These are phyloP conservation scores for Drosophila varians DNA, from an alignment of 1,140 invertebrate genomes.

Conservation along the genomic window DNA sequence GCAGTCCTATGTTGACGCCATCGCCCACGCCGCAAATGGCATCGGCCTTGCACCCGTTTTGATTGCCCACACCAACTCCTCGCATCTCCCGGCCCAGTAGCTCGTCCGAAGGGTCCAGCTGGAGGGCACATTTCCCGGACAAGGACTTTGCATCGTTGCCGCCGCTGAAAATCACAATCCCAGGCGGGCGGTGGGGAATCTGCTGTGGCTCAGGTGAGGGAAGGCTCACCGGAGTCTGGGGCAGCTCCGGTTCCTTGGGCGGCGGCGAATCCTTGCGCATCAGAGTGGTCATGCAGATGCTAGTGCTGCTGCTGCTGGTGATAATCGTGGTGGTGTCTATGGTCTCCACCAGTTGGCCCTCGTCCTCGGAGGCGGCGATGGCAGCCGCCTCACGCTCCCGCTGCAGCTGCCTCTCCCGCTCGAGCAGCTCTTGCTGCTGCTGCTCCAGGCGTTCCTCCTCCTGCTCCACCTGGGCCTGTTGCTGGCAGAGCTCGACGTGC, in stretches of 20 bases:
- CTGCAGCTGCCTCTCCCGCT: constrained; percentile 10
- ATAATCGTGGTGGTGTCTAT: constrained; percentile 64
- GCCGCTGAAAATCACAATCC: constrained; percentile 23
- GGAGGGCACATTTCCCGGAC: constrained; percentile 13
- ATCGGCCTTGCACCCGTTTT: constrained; percentile 33
- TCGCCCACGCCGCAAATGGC: constrained; percentile 54
- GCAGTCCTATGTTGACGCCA: constrained; percentile 35
- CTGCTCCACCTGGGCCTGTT: constrained; percentile 18
- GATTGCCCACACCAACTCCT: background rate
- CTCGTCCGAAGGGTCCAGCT: constrained; percentile 3
- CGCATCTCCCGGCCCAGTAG: background rate
- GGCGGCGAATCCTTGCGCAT: constrained; percentile 19
- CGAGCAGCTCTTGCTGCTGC: constrained; percentile 8
- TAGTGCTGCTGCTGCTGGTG: constrained; percentile 48
- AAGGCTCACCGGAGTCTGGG: background rate
- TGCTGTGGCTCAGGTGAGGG: background rate
- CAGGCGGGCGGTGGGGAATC: constrained; percentile 4
- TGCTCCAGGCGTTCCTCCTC: constrained; percentile 14
- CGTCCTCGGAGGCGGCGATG: constrained; percentile 38
- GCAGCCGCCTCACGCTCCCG: constrained; percentile 3
- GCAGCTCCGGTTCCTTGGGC: constrained; percentile 3
- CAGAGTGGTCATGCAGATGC: constrained; percentile 58
- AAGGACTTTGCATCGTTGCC: background rate
- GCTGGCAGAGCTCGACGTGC: constrained; percentile 39
- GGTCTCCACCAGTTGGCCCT: constrained; percentile 57